phyloP scores from a whole-genome alignment of 2,113 vertebrate genomes.

The Eulemur macaco region DNA sequence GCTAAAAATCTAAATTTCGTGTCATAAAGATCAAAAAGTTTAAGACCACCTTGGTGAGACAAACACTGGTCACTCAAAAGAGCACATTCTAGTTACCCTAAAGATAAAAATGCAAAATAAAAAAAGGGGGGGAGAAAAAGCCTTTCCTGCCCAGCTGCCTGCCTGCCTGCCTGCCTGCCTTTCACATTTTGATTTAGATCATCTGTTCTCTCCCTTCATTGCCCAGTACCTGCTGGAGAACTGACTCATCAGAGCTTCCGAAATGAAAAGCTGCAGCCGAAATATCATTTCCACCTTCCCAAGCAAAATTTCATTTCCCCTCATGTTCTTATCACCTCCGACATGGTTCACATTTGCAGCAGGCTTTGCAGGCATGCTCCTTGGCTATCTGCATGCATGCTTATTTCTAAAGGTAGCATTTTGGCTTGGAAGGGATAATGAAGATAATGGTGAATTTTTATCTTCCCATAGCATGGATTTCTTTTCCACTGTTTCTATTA shows the following conservation, averaged over 20 bases:
- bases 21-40: not conserved
- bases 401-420: not conserved
- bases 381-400: not conserved
- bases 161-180: not conserved
- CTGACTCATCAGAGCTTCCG: constrained; percentile 44
- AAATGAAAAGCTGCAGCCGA: not conserved
- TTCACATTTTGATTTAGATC: not conserved
- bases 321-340: not conserved
- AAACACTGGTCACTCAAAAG: constrained; percentile 30
- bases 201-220: constrained; percentile 7
- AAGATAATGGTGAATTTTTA: not conserved
- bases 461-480: not conserved
- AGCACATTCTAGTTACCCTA: not conserved
- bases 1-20: constrained; percentile 37
- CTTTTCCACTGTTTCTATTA: not conserved
- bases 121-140: not conserved
- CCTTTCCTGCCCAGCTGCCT: constrained; percentile 34
- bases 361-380: not conserved
- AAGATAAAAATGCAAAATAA: not conserved
- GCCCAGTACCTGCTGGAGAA: not conserved
- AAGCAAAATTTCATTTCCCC: constrained; percentile 7
- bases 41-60: constrained; percentile 22
- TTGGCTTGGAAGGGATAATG: not conserved
- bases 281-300: constrained; percentile 42
- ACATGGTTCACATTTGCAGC: not conserved